Evolutionary conservation across 2,797 vertebrate species (phyloP).

Genomic region (Fundulus diaphanus): DNA sequence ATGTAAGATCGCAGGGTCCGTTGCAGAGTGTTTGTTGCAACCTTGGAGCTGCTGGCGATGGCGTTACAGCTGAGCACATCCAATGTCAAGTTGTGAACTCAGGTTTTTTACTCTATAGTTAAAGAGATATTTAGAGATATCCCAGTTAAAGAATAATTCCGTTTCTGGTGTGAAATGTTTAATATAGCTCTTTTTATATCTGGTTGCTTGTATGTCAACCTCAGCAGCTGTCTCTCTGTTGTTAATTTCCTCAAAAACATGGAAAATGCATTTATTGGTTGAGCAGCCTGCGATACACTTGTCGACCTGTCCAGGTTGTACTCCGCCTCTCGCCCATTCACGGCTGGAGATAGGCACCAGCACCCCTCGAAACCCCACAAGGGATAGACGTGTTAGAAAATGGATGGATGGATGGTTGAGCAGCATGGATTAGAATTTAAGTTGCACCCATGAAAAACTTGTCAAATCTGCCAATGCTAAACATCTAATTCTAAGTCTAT

Average conservation of each 20-base stretch:
- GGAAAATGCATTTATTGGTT: background rate
- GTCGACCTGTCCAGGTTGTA: too few relatives aligned
- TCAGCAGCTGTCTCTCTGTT: background rate
- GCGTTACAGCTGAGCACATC: conserved; percentile 40
- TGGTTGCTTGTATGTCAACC: background rate
- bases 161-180: background rate
- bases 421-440: background rate
- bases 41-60: conserved; percentile 39
- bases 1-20: conserved; percentile 32
- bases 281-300: background rate
- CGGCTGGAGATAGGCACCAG: too few relatives aligned
- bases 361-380: too few relatives aligned
- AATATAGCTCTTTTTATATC: too few relatives aligned
- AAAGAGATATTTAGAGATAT: too few relatives aligned
- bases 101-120: conserved; percentile 32
- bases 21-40: conserved; percentile 33
- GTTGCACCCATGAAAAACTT: background rate
- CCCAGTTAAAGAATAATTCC: background rate
- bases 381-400: too few relatives aligned
- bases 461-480: background rate
- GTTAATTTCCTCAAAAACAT: background rate
- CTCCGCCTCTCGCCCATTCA: too few relatives aligned
- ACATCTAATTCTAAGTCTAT: background rate
- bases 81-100: conserved; percentile 45
- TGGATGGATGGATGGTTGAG: too few relatives aligned